These are phyloP conservation scores for Cataglyphis rosenhaueri DNA, from an alignment of 2,888 invertebrate genomes.

Conservation along the genomic window DNA sequence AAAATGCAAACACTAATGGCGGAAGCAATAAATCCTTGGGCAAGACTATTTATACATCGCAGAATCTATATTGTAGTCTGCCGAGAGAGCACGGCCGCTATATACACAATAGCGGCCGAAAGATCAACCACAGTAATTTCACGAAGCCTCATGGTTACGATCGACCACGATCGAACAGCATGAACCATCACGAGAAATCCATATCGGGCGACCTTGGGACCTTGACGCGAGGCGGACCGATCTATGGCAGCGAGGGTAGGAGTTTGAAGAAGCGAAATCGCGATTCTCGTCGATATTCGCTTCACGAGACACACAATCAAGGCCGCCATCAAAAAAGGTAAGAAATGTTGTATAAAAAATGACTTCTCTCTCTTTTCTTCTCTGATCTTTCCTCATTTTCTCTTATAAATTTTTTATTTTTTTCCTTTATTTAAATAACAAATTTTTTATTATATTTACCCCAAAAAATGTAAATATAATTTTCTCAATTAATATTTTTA, in stretches of 20 bases:
- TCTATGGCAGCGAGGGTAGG: constrained; percentile 81
- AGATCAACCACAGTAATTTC: constrained; percentile 62
- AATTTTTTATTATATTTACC: background rate
- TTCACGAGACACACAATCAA: constrained; percentile 81
- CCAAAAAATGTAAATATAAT: constrained; percentile 11
- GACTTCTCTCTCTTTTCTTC: background rate
- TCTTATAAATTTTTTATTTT: background rate
- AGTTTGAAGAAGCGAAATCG: constrained; percentile 79
- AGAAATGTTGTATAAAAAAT: constrained; percentile 51
- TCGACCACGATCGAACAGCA: constrained; percentile 74
- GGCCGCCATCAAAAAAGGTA: constrained; percentile 79
- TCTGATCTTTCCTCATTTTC: background rate
- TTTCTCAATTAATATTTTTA: constrained; percentile 15
- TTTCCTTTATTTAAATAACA: background rate
- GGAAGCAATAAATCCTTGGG: constrained; percentile 71
- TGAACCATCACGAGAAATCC: constrained; percentile 71
- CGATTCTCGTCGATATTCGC: constrained; percentile 82
- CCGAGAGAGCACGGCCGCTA: constrained; percentile 80
- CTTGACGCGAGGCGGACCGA: constrained; percentile 74
- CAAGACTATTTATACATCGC: constrained; percentile 77
- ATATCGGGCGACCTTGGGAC: constrained; percentile 69
- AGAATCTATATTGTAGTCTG: constrained; percentile 83
- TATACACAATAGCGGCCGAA: constrained; percentile 69
- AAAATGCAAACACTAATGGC: constrained; percentile 51
- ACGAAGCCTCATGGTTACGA: constrained; percentile 71